Conservation (phyloP, 2,797 vertebrate species). For the Amblyopsis hoosieri region DNA sequence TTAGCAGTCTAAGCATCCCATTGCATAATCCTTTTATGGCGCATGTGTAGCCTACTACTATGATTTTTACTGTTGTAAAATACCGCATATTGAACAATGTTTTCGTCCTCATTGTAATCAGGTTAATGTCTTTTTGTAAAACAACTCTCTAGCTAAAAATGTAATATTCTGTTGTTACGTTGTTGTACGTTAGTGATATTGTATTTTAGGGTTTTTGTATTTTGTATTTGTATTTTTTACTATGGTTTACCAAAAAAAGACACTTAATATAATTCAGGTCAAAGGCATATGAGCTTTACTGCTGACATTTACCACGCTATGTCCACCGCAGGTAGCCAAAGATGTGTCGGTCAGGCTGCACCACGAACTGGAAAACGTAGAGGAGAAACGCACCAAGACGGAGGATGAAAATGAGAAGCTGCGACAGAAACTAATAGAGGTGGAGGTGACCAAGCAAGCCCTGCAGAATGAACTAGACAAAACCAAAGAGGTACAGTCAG, state of each 20-base stretch:
- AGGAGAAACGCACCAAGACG: slow-evolving; percentile 94
- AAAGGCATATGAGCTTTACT: background rate
- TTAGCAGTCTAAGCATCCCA: too few relatives aligned
- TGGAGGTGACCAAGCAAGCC: slow-evolving; percentile 94
- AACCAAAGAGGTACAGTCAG: slow-evolving; percentile 85
- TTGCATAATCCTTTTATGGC: too few relatives aligned
- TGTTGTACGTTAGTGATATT: too few relatives aligned
- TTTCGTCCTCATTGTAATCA: too few relatives aligned
- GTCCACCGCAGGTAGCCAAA: slow-evolving; percentile 87
- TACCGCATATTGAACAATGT: too few relatives aligned
- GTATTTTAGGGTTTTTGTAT: too few relatives aligned
- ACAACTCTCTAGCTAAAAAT: too few relatives aligned
- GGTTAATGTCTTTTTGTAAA: too few relatives aligned
- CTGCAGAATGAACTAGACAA: slow-evolving; percentile 94
- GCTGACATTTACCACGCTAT: background rate
- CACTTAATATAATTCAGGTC: background rate
- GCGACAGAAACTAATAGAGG: slow-evolving; percentile 92
- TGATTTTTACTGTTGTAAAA: too few relatives aligned
- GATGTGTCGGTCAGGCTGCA: slow-evolving; percentile 97
- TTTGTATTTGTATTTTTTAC: too few relatives aligned
- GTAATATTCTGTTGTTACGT: too few relatives aligned
- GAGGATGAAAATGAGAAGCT: slow-evolving; percentile 96
- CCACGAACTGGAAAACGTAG: slow-evolving; percentile 95
- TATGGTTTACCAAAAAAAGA: background rate
- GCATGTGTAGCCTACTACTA: too few relatives aligned